Conservation (phyloP, 2,797 vertebrate species). For the Pelobates cultripes region DNA sequence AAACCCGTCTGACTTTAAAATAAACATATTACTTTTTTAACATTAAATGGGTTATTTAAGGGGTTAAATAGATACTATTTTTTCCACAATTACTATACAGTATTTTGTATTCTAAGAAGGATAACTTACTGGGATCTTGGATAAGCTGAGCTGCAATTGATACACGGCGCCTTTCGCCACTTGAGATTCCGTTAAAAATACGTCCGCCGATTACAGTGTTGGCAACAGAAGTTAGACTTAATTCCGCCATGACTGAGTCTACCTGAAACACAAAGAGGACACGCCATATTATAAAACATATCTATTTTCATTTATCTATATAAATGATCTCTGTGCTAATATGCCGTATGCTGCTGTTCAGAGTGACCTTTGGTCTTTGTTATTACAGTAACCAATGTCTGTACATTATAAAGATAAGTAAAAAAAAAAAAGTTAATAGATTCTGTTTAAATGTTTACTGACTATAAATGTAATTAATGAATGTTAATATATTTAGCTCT, state of each 20-base stretch:
- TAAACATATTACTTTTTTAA: no score
- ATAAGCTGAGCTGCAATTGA: constrained; percentile 92
- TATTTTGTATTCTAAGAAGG: no score
- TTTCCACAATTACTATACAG: no score
- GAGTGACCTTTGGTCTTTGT: constrained; percentile 26
- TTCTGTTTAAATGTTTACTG: no score
- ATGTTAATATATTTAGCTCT: no score
- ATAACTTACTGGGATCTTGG: constrained; percentile 91
- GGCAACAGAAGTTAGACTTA: constrained; percentile 88
- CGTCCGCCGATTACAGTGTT: constrained; percentile 85
- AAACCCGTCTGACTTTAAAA: no score
- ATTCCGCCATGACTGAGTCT: constrained; percentile 84
- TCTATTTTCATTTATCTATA: no score
- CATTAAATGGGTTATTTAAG: no score
- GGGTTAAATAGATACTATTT: no score
- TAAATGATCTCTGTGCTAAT: background rate
- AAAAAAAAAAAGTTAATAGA: background rate
- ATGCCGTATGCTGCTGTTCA: background rate
- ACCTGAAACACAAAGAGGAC: constrained; percentile 75
- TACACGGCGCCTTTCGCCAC: constrained; percentile 88
- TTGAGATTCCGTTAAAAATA: constrained; percentile 85
- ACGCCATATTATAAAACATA: background rate
- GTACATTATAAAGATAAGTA: background rate
- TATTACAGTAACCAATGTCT: background rate
- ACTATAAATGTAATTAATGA: no score